These are phyloP conservation scores for Chelonia mydas DNA, from an alignment of 2,797 vertebrate genomes.

Conservation along the genomic window DNA sequence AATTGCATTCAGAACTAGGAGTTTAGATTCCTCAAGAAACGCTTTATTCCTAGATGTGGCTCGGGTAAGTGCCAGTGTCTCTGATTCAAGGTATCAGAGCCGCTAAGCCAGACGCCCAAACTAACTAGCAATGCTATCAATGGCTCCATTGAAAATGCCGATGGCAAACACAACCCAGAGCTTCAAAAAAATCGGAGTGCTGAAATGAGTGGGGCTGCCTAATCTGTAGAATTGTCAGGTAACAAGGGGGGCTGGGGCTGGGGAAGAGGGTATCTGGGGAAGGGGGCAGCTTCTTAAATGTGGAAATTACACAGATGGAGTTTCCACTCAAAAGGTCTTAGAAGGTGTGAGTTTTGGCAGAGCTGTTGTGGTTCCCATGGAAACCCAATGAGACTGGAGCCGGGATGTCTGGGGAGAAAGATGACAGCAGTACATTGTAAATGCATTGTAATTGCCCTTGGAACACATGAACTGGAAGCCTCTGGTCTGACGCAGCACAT, in stretches of 20 bases:
- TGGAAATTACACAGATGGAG: slow-evolving; percentile 49
- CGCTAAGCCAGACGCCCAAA: not conserved
- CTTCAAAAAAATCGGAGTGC: rapidly evolving
- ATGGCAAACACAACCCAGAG: not conserved
- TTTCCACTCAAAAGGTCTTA: slow-evolving; percentile 60
- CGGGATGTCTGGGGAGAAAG: slow-evolving; percentile 63
- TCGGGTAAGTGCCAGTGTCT: not conserved
- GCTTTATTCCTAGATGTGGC: not conserved
- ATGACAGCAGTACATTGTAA: slow-evolving; percentile 18
- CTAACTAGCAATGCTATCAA: not conserved
- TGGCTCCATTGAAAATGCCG: not conserved
- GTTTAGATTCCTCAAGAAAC: not conserved
- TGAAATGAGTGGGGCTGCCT: not conserved
- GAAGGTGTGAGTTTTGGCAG: slow-evolving; percentile 66
- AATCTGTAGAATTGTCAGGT: not conserved
- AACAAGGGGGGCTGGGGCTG: not conserved
- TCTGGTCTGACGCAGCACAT: not conserved
- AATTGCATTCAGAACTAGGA: not conserved
- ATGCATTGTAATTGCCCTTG: not conserved
- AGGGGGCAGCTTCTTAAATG: not conserved
- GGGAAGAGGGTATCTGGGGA: not conserved
- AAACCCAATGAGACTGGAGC: slow-evolving; percentile 30
- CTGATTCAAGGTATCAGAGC: not conserved
- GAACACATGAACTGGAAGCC: rapidly evolving
- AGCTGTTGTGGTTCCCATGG: slow-evolving; percentile 35